phyloP scores from a whole-genome alignment of 2,797 vertebrate genomes.

The Eidolon dupreanum region DNA sequence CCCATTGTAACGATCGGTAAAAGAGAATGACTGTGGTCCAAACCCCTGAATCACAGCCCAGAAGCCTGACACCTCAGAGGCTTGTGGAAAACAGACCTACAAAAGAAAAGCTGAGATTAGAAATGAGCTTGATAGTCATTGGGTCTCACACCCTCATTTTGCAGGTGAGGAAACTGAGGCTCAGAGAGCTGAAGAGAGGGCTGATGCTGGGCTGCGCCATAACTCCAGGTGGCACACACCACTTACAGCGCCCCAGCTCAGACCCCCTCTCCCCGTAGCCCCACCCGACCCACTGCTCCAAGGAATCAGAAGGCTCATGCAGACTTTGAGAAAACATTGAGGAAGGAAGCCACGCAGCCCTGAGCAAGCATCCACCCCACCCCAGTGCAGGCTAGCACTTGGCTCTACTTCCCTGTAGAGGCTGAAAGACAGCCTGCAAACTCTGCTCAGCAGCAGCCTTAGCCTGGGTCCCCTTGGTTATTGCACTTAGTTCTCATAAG shows the following conservation, averaged over 20 bases:
- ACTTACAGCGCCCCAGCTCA: background rate
- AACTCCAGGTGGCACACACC: fast-evolving
- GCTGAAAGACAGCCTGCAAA: background rate
- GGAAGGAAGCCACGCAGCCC: fast-evolving
- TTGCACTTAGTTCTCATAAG: background rate
- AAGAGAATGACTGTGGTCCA: background rate
- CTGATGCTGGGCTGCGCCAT: background rate
- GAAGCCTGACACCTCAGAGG: background rate
- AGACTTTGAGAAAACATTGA: background rate
- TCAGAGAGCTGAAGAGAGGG: background rate
- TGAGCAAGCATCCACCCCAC: background rate
- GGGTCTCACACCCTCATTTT: background rate
- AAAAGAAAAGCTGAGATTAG: background rate
- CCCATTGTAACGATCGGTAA: background rate
- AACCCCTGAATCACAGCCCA: background rate
- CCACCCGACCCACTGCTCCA: background rate
- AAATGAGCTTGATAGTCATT: background rate
- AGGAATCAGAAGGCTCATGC: background rate
- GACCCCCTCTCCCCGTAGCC: background rate
- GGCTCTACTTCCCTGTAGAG: background rate
- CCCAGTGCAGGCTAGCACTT: background rate
- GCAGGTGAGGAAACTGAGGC: background rate
- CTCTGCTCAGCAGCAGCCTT: background rate
- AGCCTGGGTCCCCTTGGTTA: background rate
- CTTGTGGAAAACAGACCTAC: background rate